These are phyloP conservation scores for Sapajus apella DNA, from an alignment of 2,113 vertebrate species.

Conservation along the genomic window DNA sequence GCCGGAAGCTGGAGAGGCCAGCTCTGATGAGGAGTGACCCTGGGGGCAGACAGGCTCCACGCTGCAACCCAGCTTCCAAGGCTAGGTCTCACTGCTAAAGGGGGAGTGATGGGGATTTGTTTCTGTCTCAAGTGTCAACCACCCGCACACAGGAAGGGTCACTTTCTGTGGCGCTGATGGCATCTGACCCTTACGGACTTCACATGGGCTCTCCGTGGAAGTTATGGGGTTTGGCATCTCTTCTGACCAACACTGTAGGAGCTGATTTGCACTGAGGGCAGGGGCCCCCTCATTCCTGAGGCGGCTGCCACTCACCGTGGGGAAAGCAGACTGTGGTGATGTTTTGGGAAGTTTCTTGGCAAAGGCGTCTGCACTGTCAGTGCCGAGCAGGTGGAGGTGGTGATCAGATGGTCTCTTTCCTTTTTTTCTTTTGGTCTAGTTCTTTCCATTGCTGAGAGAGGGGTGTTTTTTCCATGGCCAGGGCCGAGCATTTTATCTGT, in stretches of 20 bases:
- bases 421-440: neutral
- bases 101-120: neutral
- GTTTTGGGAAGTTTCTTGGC: neutral
- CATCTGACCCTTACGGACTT: neutral
- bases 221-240: neutral
- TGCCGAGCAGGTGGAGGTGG: neutral
- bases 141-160: neutral
- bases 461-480: neutral
- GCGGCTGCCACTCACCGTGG: neutral
- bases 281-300: too few species aligned
- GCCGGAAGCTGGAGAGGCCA: neutral
- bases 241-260: neutral
- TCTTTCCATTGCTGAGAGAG: neutral
- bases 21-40: neutral
- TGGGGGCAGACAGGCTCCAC: neutral
- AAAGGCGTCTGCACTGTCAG: neutral
- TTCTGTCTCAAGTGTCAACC: neutral
- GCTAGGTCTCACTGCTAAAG: fast-evolving
- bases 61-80: neutral
- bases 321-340: neutral
- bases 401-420: neutral
- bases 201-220: fast-evolving
- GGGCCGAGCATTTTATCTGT: neutral
- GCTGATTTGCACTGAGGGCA: fast-evolving
- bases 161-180: fast-evolving